Evolutionary conservation across 2,113 vertebrate species (phyloP).

Genomic region (Marcusenius ussheri): DNA sequence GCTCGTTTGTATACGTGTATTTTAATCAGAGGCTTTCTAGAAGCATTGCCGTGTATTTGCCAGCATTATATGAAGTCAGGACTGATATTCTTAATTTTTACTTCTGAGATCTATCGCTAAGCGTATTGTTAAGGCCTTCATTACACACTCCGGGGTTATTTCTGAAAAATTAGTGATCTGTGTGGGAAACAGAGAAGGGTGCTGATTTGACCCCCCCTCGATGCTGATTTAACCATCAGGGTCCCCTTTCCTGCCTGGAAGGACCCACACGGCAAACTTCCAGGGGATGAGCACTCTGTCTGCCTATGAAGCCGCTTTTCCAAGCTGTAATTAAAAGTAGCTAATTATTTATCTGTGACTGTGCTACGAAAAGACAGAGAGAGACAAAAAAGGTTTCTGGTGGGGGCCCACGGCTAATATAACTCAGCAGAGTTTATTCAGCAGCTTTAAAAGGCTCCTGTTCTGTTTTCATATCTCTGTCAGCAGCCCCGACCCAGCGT

Average conservation of each 20-base stretch:
- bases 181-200: background rate
- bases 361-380: conserved; percentile 18
- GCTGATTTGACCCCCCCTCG: background rate
- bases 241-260: background rate
- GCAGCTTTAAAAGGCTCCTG: conserved; percentile 25
- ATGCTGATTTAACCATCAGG: background rate
- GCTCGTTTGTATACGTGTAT: background rate
- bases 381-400: conserved; percentile 23
- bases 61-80: background rate
- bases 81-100: background rate
- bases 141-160: background rate
- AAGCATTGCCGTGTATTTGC: background rate
- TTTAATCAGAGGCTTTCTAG: background rate
- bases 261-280: background rate
- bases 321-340: conserved; percentile 31
- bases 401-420: conserved; percentile 21
- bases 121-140: background rate
- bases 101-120: background rate
- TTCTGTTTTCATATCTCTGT: conserved; percentile 34
- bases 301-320: background rate
- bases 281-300: background rate
- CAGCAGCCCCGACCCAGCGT: conserved; percentile 21
- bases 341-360: conserved; percentile 26
- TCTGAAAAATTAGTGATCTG: background rate
- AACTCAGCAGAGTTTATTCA: conserved; percentile 27